Base-by-base conservation (phyloP, 2,888 invertebrate species). In the Caenorhabditis auriculariae region DNA sequence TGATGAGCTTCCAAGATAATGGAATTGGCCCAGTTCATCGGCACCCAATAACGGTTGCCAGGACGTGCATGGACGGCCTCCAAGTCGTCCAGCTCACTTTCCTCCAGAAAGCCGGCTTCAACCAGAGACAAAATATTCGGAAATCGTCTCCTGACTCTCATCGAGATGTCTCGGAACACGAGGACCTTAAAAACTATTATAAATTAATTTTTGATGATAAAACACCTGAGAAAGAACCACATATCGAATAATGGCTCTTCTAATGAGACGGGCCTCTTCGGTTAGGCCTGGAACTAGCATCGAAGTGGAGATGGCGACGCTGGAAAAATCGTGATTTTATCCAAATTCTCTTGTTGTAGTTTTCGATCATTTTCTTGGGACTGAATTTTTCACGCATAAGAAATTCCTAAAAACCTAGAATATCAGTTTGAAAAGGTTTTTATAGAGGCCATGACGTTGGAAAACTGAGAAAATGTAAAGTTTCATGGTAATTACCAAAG, bases 21-120 rank as follows among this genome's bases (percentile, higher is more conserved):
- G 6, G 54, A 57, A 28, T 61, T 61, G 2, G 74, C 69, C 78
- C 78, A 78, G 42, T 79, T 72, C 23, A 76, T 64, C 0, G 78
- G 78, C 9, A 78, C 66, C 78, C 78, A 78, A 48, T 77, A 76
- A 48, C 73, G 76, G 41, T 66, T 69, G 42, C 66, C 60, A 2
- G 57, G 57, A 21, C 58, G 55, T 7, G 42, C 46, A 6, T 65
- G 54, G 12, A 69, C 55, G 6, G 39, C 32, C 21, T 66, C 62
- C 44, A 66, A 54, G 9, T 62, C 41, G n/a, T 65, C 60, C 23
- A 46, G 52, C 58, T 77, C 77, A 4, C 64, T 64, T 2, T 43
- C 41, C 12, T 48, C 50, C 57, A 61, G 53, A 21, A 61, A 61
- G 2, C 69, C 66, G 6, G 66, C 60, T n/a, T 66, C 53, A 15